Conservation (phyloP, 53 echinoderm and acorn worm genomes). For the Apostichopus leukothele region DNA sequence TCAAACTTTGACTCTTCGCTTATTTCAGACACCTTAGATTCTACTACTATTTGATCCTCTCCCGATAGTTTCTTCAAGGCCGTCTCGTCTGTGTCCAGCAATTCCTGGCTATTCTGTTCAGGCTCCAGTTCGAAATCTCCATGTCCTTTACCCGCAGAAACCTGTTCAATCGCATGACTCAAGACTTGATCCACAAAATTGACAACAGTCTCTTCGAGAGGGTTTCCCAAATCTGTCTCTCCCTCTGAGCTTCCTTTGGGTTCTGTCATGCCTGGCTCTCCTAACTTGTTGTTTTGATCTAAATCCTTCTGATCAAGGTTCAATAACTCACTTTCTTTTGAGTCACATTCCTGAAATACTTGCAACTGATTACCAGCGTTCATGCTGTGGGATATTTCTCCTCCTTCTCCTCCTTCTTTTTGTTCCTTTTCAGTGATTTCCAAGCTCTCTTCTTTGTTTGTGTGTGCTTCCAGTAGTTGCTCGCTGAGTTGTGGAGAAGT, state of each 20-base stretch:
- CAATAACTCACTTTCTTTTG: constrained; percentile 2
- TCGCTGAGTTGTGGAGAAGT: not conserved
- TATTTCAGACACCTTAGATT: not conserved
- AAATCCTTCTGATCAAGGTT: constrained; percentile 18
- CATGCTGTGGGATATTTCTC: not conserved
- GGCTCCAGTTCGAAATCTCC: not conserved
- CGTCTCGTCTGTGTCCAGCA: constrained; percentile 11
- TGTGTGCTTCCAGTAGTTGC: not conserved
- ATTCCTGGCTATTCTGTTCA: not conserved
- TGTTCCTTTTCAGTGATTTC: not conserved
- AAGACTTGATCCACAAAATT: constrained; percentile 29
- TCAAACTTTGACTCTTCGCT: not conserved
- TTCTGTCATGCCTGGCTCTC: not conserved
- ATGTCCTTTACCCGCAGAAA: not conserved
- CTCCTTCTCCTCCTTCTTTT: not conserved
- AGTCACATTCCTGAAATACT: constrained; percentile 31
- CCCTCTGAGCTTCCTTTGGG: not conserved
- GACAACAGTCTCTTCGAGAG: not conserved
- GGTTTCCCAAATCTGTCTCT: not conserved
- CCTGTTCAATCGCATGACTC: constrained; percentile 39
- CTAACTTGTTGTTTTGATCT: constrained; percentile 20
- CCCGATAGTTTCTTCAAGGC: not conserved
- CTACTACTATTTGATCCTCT: not conserved
- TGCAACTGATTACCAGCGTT: not conserved
- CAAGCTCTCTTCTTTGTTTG: constrained; percentile 47